These are phyloP conservation scores for Pangasius larnaudii DNA, from an alignment of 2,797 vertebrate species.

Conservation along the genomic window DNA sequence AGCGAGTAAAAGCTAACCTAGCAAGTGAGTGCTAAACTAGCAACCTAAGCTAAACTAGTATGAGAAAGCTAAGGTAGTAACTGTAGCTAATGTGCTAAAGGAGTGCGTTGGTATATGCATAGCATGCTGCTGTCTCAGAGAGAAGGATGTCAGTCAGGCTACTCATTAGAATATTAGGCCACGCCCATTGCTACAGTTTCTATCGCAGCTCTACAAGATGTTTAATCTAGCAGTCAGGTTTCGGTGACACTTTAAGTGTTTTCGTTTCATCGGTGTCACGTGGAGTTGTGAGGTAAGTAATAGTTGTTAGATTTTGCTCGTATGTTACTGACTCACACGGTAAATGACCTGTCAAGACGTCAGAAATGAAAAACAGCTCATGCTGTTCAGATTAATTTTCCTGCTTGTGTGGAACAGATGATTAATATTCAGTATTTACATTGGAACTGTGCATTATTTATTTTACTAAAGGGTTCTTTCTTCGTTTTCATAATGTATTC, in stretches of 20 bases:
- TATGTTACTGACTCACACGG: slow-evolving; percentile 14
- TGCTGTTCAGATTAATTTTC: neutral
- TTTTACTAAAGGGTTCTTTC: neutral
- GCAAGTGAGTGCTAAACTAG: neutral
- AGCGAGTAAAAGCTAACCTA: neutral
- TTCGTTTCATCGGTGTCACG: neutral
- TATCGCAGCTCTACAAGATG: neutral
- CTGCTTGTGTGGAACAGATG: neutral
- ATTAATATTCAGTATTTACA: neutral
- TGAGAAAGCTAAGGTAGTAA: neutral
- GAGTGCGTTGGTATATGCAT: neutral
- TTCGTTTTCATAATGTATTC: neutral
- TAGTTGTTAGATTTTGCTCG: neutral
- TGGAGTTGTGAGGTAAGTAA: slow-evolving; percentile 3
- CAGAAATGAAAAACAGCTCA: neutral
- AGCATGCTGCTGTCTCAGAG: neutral
- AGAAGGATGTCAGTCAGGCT: neutral
- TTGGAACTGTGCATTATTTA: neutral
- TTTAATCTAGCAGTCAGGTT: neutral
- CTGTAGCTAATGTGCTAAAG: neutral
- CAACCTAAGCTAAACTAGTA: neutral
- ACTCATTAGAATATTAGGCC: neutral
- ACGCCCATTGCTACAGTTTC: neutral
- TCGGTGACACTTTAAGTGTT: neutral
- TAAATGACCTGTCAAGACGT: slow-evolving; percentile 1